phyloP scores from a whole-genome alignment of 2,113 vertebrate genomes.

The Rallus limicola region DNA sequence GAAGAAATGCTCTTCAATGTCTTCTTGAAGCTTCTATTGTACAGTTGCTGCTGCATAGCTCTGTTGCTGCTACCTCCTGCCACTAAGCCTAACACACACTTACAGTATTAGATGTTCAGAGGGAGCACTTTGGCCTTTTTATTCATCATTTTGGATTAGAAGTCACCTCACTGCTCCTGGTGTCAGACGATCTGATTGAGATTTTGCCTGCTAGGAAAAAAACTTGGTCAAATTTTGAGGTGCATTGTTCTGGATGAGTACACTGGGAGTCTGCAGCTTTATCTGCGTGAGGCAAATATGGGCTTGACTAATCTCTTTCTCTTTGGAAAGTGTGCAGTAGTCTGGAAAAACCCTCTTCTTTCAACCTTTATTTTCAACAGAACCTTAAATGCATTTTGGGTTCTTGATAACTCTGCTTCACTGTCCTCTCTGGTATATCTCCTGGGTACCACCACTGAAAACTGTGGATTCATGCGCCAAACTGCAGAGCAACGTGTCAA shows the following conservation, averaged over 20 bases:
- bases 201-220: background rate
- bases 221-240: background rate
- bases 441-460: conserved; percentile 16
- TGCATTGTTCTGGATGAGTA: conserved; percentile 10
- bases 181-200: background rate
- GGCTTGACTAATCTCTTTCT: background rate
- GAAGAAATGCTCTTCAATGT: conserved; percentile 34
- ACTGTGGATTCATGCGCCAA: conserved; percentile 38
- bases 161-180: background rate
- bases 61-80: background rate
- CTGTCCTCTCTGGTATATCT: conserved; percentile 12
- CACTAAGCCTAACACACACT: background rate
- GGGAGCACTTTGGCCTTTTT: background rate
- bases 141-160: background rate
- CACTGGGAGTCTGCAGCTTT: background rate
- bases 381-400: background rate
- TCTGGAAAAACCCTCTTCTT: background rate
- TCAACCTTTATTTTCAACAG: background rate
- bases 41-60: conserved; percentile 13
- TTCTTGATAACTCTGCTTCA: conserved; percentile 2
- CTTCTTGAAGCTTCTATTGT: conserved; percentile 40
- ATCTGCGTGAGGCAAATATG: background rate
- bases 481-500: conserved; percentile 57
- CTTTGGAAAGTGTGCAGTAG: background rate
- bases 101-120: conserved; percentile 31